A percentile compares a stretch with the other conserved stretches of the same genome.
Conservation (phyloP, 2,888 invertebrate genomes). For the Pycnomerus fuliginosus region DNA sequence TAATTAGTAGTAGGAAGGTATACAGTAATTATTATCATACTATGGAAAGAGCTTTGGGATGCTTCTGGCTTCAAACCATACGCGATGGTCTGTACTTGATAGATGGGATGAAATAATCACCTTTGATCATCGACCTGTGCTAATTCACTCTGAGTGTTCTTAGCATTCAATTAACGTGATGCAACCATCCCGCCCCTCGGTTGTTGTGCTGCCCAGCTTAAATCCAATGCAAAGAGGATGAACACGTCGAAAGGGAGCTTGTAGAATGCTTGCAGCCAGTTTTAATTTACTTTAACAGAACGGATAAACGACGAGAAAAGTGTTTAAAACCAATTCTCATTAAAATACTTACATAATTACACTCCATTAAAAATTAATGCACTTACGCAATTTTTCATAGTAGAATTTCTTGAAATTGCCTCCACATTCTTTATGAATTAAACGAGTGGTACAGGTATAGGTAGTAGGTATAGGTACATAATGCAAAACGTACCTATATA, state of each 20-base stretch:
- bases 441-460: no score
- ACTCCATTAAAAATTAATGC: no score
- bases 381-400: no score
- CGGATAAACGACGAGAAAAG: conserved; percentile 21
- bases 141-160: conserved; percentile 29
- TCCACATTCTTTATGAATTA: no score
- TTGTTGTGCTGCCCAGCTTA: conserved; percentile 14
- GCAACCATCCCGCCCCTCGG: conserved; percentile 18
- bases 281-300: conserved; percentile 19
- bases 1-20: no score
- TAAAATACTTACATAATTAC: conserved; percentile 16
- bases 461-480: no score
- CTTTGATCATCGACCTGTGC: conserved; percentile 28
- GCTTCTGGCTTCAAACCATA: no score
- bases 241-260: conserved; percentile 20
- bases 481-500: no score
- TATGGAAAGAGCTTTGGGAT: no score
- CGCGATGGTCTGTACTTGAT: conserved; percentile 26
- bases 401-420: no score
- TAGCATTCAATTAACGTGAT: conserved; percentile 30
- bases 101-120: conserved; percentile 27
- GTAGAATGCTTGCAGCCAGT: conserved; percentile 16
- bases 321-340: conserved; percentile 22
- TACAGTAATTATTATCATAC: no score
- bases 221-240: conserved; percentile 20